Evolutionary conservation across 2,888 invertebrate species (phyloP).

Genomic region (Caenorhabditis sinica): DNA sequence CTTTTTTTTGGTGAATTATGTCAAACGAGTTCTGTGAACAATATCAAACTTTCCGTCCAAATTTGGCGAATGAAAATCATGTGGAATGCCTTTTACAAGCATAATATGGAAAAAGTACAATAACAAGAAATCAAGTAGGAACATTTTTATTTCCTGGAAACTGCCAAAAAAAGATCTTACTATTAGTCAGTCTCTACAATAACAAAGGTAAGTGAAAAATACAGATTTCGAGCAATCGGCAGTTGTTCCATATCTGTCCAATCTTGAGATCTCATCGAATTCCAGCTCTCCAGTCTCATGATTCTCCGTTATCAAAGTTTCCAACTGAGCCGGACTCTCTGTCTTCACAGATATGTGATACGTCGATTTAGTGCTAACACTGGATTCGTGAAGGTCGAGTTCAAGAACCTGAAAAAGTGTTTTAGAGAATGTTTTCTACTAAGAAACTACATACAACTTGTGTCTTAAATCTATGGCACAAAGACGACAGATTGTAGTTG

Average conservation of each 20-base stretch:
- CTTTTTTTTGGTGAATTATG: no score
- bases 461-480: neutral
- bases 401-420: neutral
- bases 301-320: neutral
- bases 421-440: neutral
- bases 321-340: neutral
- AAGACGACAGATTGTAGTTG: neutral
- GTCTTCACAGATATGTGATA: neutral
- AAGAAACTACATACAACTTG: neutral
- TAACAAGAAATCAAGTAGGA: no score
- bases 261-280: neutral
- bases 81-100: no score
- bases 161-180: no score
- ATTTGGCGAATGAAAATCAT: no score
- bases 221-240: neutral
- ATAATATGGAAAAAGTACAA: no score
- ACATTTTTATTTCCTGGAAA: no score
- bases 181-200: neutral
- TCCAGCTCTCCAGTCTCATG: neutral
- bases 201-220: neutral
- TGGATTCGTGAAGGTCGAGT: neutral
- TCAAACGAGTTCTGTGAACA: no score
- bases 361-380: neutral
- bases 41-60: no score
- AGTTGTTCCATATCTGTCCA: neutral